A percentile compares a stretch with the other conserved stretches of the same genome.
Evolutionary conservation across 2,888 invertebrate species (phyloP).

Genomic region (Ectemnius continuus): DNA sequence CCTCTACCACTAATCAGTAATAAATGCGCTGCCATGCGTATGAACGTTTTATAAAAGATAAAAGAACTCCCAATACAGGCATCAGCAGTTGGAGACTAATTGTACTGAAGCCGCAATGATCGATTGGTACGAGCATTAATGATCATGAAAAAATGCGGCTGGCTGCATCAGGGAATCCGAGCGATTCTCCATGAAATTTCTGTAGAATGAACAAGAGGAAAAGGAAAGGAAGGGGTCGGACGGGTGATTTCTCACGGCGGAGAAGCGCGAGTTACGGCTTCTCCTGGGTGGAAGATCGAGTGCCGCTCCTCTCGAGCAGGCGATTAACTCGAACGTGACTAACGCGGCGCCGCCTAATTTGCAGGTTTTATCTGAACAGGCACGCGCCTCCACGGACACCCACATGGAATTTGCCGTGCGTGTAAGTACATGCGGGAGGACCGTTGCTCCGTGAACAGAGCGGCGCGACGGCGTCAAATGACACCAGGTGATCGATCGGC

Average conservation of each 20-base stretch:
- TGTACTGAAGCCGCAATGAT: too few species aligned
- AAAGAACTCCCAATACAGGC: too few species aligned
- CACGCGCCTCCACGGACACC: slow-evolving; percentile 32
- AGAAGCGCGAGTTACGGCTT: slow-evolving; percentile 21
- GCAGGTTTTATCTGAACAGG: slow-evolving; percentile 21
- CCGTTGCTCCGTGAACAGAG: not conserved
- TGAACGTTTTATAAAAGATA: too few species aligned
- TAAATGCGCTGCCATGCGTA: too few species aligned
- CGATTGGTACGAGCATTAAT: too few species aligned
- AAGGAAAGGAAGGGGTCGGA: slow-evolving; percentile 12
- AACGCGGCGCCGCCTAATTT: slow-evolving; percentile 39
- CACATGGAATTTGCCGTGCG: not conserved
- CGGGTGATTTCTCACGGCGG: slow-evolving; percentile 46
- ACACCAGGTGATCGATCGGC: slow-evolving; percentile 11
- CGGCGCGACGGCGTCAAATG: not conserved
- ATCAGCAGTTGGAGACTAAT: too few species aligned
- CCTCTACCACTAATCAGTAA: too few species aligned
- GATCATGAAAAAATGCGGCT: slow-evolving; percentile 18
- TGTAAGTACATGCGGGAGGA: not conserved
- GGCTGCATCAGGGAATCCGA: not conserved
- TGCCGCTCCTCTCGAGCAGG: slow-evolving; percentile 18
- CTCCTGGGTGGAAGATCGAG: slow-evolving; percentile 12
- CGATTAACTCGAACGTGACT: slow-evolving; percentile 38
- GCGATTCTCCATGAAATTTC: slow-evolving; percentile 47
- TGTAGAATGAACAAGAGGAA: slow-evolving; percentile 40